Conservation (phyloP, 2,113 vertebrate genomes). For the Oreochromis niloticus region DNA sequence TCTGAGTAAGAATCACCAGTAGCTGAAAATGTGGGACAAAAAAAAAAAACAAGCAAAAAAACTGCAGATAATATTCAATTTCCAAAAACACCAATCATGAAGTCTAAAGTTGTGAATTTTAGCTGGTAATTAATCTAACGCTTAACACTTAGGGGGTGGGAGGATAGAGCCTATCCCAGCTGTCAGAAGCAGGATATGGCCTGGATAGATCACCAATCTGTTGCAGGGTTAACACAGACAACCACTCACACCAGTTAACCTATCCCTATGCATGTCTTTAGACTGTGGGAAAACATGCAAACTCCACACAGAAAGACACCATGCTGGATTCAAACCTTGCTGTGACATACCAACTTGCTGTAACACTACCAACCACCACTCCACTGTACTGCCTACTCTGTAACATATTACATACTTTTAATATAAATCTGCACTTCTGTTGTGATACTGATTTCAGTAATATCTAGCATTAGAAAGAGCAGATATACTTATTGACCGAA, state of each 20-base stretch:
- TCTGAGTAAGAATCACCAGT: not conserved
- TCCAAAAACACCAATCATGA: not conserved
- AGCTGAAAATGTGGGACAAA: not conserved
- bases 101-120: not conserved
- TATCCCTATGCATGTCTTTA: not conserved
- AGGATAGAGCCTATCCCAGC: not conserved
- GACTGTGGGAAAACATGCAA: accelerated
- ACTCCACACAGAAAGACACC: not conserved
- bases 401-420: not conserved
- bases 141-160: not conserved
- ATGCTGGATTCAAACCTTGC: not conserved
- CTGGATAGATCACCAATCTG: not conserved
- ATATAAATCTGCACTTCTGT: not conserved
- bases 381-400: not conserved
- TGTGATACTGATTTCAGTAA: not conserved
- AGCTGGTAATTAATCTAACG: not conserved
- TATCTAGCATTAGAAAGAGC: not conserved
- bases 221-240: not conserved
- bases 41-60: not conserved
- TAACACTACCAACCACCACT: not conserved
- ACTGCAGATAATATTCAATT: not conserved
- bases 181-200: not conserved
- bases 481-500: not conserved
- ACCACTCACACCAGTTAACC: not conserved
- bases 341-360: accelerated